Base-by-base conservation (phyloP, 2,888 invertebrate species). In the Drosophila borealis region DNA sequence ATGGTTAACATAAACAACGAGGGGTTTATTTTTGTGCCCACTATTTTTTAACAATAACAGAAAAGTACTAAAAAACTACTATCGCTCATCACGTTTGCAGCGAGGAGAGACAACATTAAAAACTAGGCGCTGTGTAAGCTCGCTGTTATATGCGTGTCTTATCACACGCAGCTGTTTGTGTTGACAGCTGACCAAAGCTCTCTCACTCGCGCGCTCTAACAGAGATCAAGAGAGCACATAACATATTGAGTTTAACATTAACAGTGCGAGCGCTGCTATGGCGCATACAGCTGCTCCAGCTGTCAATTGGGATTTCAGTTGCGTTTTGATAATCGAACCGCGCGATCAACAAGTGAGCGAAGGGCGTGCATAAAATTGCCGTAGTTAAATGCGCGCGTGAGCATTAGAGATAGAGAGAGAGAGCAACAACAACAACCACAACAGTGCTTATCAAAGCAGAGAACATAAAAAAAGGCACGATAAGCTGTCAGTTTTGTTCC, bases 251-350 rank as follows among this genome's bases (percentile, higher is more conserved):
- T 36, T 66, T 45, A 21, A 44, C 70, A 62, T 60, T 69, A 73
- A 73, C 77, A 77, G 76, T 14, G n/a, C 44, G n/a, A 8, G 25
- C 39, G 29, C 29, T 41, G 41, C 33, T 41, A 4, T 39, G 33
- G 46, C 21, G 19, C 21, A 13, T 39, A 36, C 49, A 59, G 48
- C 61, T 55, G 45, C 29, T 29, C 8, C 62, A 44, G 21, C 64
- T 45, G 48, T 41, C 70, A 34, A 54, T 62, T 69, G 56, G 21
- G 34, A 39, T 64, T 75, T 75, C 69, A 75, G 75, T 75, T 64
- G 59, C 69, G 73, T 49, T 77, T 73, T 77, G 75, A 77, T 75
- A 61, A 75, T 75, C 77, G 73, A 61, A 34, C 55, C 41, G 64
- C 49, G 63, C 69, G 75, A 75, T 75, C 73, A 77, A 73, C 57